A percentile compares a stretch with the other conserved stretches of the same genome.
Evolutionary conservation across 35 echinoderm and acorn worm species (phyloP).

Genomic region (Nesometra sesokonis): DNA sequence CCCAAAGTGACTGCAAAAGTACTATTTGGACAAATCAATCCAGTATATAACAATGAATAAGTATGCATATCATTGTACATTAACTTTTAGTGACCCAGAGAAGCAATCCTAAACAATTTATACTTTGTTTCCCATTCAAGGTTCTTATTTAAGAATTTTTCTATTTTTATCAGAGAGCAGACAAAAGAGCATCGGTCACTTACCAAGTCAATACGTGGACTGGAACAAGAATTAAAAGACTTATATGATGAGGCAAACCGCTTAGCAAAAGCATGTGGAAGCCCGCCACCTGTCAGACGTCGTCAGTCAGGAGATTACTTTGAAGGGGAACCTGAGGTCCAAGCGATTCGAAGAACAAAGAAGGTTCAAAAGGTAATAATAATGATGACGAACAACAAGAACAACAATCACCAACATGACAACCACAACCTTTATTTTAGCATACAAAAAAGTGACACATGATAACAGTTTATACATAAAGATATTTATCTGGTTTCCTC

Average conservation of each 20-base stretch:
- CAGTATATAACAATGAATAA: too few species aligned
- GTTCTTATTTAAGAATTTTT: too few species aligned
- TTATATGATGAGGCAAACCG: constrained; percentile 29
- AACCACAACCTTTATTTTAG: too few species aligned
- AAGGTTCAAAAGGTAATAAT: constrained; percentile 80
- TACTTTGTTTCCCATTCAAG: too few species aligned
- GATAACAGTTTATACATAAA: too few species aligned
- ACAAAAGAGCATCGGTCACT: constrained; percentile 51
- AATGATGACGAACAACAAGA: too few species aligned
- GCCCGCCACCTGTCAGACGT: constrained; percentile 17
- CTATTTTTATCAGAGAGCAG: not conserved
- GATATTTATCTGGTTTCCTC: too few species aligned
- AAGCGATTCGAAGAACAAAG: constrained; percentile 69
- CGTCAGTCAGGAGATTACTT: constrained; percentile 37
- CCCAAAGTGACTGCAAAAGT: too few species aligned
- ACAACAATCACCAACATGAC: too few species aligned
- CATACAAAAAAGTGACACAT: too few species aligned
- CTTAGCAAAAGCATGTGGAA: constrained; percentile 32
- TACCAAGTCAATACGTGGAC: constrained; percentile 51
- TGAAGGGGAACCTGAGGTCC: constrained; percentile 62
- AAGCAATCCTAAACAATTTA: too few species aligned
- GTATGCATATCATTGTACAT: not conserved
- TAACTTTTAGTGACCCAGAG: too few species aligned
- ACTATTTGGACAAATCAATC: not conserved
- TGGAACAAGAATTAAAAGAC: constrained; percentile 48